Conservation (phyloP, 2,888 invertebrate genomes). For the Trissolcus japonicus region DNA sequence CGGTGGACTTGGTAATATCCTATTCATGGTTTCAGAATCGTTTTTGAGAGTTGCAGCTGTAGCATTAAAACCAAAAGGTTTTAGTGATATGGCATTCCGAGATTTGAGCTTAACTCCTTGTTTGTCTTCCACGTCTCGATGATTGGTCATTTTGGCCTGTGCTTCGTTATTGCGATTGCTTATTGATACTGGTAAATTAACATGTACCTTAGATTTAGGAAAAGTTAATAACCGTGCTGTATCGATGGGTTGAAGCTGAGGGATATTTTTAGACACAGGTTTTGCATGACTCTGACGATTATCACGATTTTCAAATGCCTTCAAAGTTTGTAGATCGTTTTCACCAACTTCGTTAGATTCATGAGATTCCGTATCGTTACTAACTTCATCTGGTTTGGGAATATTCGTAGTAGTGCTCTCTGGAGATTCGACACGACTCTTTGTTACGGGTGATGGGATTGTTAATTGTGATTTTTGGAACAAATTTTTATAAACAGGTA, state of each 20-base stretch:
- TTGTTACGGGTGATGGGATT: slow-evolving; percentile 41
- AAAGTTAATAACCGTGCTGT: slow-evolving; percentile 37
- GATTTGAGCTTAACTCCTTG: slow-evolving; percentile 46
- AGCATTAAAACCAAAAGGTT: slow-evolving; percentile 81
- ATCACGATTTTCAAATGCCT: slow-evolving; percentile 19
- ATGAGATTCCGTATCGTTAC: slow-evolving; percentile 38
- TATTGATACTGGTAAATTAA: slow-evolving; percentile 34
- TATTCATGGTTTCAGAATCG: slow-evolving; percentile 78
- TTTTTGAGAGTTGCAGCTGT: slow-evolving; percentile 63
- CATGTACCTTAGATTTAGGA: slow-evolving; percentile 29
- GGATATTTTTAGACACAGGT: slow-evolving; percentile 41
- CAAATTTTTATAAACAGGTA: slow-evolving; percentile 64
- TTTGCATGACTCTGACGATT: slow-evolving; percentile 23
- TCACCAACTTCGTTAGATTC: slow-evolving; percentile 59
- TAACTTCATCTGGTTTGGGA: slow-evolving; percentile 48
- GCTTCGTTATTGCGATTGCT: slow-evolving; percentile 65
- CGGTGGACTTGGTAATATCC: slow-evolving; percentile 82
- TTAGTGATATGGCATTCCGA: slow-evolving; percentile 79
- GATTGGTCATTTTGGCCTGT: slow-evolving; percentile 61
- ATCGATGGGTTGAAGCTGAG: slow-evolving; percentile 56
- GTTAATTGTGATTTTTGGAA: slow-evolving; percentile 46
- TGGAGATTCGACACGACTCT: slow-evolving; percentile 65
- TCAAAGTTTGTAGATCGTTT: slow-evolving; percentile 53
- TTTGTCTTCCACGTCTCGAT: slow-evolving; percentile 43
- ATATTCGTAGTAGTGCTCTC: slow-evolving; percentile 67